Evolutionary conservation across 2,797 vertebrate species (phyloP).

Genomic region (Enteromius mattozi): DNA sequence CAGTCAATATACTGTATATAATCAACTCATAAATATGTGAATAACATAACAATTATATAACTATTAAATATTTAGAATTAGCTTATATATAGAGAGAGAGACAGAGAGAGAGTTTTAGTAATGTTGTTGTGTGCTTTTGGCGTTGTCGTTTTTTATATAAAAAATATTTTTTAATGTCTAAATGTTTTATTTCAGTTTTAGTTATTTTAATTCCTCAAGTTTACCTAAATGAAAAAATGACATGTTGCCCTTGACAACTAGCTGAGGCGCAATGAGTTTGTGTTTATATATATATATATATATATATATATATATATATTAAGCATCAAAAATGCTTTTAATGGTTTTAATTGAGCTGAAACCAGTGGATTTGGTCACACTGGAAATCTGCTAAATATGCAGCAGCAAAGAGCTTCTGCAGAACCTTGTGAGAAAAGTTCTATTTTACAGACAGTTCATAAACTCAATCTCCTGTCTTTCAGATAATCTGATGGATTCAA

Average conservation of each 20-base stretch:
- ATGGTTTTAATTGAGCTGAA: background rate
- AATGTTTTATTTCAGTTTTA: background rate
- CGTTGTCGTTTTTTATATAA: background rate
- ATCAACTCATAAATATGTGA: background rate
- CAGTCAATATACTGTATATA: background rate
- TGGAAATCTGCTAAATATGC: background rate
- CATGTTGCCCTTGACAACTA: background rate
- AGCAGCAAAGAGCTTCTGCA: background rate
- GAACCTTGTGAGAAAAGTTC: background rate
- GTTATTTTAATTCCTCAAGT: background rate
- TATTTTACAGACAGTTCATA: background rate
- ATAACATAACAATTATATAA: background rate
- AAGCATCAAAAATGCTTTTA: background rate
- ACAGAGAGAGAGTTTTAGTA: too few relatives aligned
- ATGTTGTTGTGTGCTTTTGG: background rate
- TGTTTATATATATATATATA: background rate
- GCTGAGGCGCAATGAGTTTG: background rate
- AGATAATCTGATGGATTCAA: slow-evolving; percentile 28
- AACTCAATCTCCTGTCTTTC: slow-evolving; percentile 7
- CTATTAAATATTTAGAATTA: too few relatives aligned
- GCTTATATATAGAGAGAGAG: too few relatives aligned
- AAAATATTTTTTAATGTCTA: background rate
- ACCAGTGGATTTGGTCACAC: background rate
- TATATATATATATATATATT: background rate
- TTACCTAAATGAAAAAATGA: background rate